These are phyloP conservation scores for Zosterops borbonicus DNA, from an alignment of 2,113 vertebrate species.

Conservation along the genomic window DNA sequence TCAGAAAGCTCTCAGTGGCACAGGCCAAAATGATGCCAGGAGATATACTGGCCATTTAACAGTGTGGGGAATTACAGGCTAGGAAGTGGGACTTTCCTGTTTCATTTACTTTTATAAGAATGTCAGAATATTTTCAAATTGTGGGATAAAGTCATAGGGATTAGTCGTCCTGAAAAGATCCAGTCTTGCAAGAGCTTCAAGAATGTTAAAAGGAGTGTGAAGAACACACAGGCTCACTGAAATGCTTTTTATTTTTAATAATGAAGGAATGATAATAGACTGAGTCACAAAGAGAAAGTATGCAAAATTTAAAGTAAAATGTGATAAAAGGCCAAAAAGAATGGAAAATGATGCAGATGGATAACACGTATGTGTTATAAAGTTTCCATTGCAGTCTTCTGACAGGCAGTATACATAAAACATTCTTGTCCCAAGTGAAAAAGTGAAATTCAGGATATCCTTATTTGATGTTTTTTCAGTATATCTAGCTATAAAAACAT, in stretches of 20 bases:
- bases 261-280: background rate
- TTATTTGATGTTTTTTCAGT: conserved; percentile 39
- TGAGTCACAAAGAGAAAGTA: background rate
- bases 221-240: background rate
- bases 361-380: background rate
- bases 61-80: background rate
- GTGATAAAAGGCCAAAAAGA: background rate
- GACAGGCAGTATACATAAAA: conserved; percentile 36
- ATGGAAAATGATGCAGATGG: background rate
- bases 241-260: background rate
- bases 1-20: background rate
- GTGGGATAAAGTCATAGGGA: background rate
- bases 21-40: background rate
- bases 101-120: background rate
- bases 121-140: background rate
- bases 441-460: conserved; percentile 22
- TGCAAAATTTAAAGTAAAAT: background rate
- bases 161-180: background rate
- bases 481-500: conserved; percentile 49
- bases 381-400: conserved; percentile 1
- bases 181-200: background rate
- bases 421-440: conserved; percentile 32
- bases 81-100: background rate
- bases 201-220: background rate
- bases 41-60: background rate